Evolutionary conservation across 2,888 invertebrate species (phyloP).

Genomic region (Tryphoninae sp.): DNA sequence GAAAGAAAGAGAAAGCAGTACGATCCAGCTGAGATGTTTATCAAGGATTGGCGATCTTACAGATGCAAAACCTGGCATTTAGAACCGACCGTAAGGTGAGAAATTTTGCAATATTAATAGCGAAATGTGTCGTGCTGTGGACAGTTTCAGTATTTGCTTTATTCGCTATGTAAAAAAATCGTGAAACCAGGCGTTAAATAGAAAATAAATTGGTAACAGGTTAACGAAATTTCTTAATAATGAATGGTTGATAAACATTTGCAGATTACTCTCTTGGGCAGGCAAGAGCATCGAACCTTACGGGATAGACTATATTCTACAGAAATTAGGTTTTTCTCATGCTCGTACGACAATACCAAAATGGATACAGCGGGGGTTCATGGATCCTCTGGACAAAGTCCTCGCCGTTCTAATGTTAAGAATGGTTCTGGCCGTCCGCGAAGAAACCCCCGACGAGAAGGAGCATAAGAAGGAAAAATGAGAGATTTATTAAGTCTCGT

Average conservation of each 20-base stretch:
- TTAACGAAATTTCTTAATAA: not conserved
- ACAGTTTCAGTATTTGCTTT: constrained; percentile 59
- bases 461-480: constrained; percentile 76
- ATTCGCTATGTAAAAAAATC: constrained; percentile 24
- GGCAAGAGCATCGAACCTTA: constrained; percentile 99
- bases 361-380: constrained; percentile 98
- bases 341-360: constrained; percentile 99
- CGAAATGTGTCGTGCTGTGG: too few species aligned
- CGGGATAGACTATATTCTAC: constrained; percentile 98
- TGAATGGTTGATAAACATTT: constrained; percentile 5
- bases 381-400: constrained; percentile 98
- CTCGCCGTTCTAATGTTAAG: constrained; percentile 90
- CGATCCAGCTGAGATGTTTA: constrained; percentile 85
- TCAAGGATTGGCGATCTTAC: constrained; percentile 94
- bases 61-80: constrained; percentile 98
- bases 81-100: constrained; percentile 93
- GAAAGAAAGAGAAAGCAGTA: constrained; percentile 80
- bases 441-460: constrained; percentile 77
- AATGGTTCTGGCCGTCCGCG: constrained; percentile 84
- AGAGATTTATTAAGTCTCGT: constrained; percentile 18
- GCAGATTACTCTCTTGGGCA: constrained; percentile 91
- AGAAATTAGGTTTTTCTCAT: constrained; percentile 98
- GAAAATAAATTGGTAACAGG: not conserved
- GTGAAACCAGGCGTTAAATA: not conserved
- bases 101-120: constrained; percentile 65